Base-by-base conservation (phyloP, 2,888 invertebrate species). In the Heliconius charithonia region DNA sequence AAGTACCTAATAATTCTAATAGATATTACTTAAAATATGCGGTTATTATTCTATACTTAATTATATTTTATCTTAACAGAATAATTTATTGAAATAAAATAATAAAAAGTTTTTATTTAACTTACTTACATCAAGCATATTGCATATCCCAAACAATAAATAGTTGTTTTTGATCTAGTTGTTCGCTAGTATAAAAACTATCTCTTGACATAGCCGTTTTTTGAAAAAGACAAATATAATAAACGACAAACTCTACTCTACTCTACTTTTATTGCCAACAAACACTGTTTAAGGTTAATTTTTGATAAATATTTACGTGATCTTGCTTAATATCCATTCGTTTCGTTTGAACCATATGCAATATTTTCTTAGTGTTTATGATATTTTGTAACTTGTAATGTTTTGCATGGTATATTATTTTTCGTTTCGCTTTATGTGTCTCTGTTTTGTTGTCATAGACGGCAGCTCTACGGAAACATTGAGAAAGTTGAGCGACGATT, bases 381-480 rank as follows among this genome's bases (percentile, higher is more conserved):
- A 67, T 76, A 66, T 79, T 79, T 75, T 67, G 79, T 76, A 71
- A 65, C 45, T 79, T 80, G 75, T 76, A 82, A 82, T 80, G 81
- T 88, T 91, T 85, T 85, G 93, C 94, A 92, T 93, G 93, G 87
- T 87, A 88, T 86, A 59, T 59, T 51, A 85, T 77, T 89, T 88
- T 81, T 85, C 63, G 90, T 91, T 91, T 90, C 89, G 94, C 94
- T 94, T 94, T 93, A 94, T 86, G 89, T 94, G 94, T 93, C 84
- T 90, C 89, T 89, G 87, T 92, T 93, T 92, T 92, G 91, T 94
- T 94, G 91, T 92, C 93, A 84, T 94, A 95, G 95, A 95, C 94
- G 92, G 93, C 92, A 93, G 95, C 83, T 90, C 93, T 62, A 88
- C 94, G 87, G 95, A 95, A 86, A 89, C 93, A 82, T 88, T 91